These are phyloP conservation scores for Scaptomyza reducta DNA, from an alignment of 2,888 invertebrate genomes.

Conservation along the genomic window DNA sequence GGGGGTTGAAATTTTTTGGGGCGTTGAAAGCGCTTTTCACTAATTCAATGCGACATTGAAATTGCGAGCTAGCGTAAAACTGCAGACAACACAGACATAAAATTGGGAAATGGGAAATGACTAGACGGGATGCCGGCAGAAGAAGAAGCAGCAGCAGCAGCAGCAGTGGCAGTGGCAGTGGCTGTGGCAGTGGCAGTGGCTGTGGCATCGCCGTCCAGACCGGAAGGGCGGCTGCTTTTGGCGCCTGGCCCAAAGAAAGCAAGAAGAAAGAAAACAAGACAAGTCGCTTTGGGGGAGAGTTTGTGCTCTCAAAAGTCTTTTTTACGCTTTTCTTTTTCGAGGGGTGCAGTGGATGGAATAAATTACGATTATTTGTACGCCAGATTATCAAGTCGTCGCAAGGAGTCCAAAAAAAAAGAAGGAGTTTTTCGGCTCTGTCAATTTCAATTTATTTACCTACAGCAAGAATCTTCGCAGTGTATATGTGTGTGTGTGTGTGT, in stretches of 20 bases:
- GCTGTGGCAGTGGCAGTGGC: not conserved
- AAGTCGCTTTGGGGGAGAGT: constrained; percentile 8
- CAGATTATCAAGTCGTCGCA: constrained; percentile 67
- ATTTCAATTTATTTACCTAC: constrained; percentile 31
- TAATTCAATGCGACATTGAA: constrained; percentile 83
- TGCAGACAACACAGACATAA: constrained; percentile 57
- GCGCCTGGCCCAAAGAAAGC: constrained; percentile 41
- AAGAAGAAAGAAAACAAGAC: not conserved
- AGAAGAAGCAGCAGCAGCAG: too few species aligned
- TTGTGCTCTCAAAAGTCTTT: constrained; percentile 24
- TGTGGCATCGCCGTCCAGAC: constrained; percentile 35
- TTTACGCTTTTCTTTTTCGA: constrained; percentile 1
- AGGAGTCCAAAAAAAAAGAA: not conserved
- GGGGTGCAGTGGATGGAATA: constrained; percentile 56
- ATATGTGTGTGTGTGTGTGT: not conserved
- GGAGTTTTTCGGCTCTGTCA: constrained; percentile 27
- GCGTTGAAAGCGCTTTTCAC: constrained; percentile 80
- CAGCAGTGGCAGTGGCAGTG: not conserved
- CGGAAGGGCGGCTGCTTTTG: constrained; percentile 71
- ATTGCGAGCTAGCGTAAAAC: constrained; percentile 64
- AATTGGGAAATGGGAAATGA: constrained; percentile 31
- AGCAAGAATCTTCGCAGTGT: not conserved
- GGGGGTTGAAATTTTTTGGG: constrained; percentile 69
- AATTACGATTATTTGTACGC: constrained; percentile 72
- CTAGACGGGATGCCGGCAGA: constrained; percentile 60